Conservation (phyloP, 2,888 invertebrate species). For the Ernsta delagoae region DNA sequence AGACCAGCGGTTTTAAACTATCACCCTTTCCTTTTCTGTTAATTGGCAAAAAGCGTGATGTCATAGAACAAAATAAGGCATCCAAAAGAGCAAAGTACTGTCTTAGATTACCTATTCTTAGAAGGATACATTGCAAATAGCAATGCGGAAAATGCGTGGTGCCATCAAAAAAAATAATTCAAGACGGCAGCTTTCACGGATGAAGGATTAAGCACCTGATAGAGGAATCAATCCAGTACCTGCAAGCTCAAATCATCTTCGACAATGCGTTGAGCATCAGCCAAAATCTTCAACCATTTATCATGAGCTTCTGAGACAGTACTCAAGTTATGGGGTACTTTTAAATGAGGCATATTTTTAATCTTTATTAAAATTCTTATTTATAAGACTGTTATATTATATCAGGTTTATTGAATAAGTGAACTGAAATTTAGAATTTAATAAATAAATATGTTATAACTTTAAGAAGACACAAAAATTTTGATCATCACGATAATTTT, state of each 20-base stretch:
- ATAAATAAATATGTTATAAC: neutral
- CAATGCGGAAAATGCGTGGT: too few species aligned
- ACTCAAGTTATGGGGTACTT: constrained; percentile 14
- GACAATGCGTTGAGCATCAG: constrained; percentile 8
- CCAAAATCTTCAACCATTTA: constrained; percentile 36
- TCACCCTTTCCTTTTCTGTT: too few species aligned
- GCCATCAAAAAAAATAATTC: too few species aligned
- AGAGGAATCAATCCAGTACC: constrained; percentile 15
- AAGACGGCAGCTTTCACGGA: too few species aligned
- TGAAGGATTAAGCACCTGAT: too few species aligned
- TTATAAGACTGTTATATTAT: neutral
- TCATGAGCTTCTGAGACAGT: constrained; percentile 36
- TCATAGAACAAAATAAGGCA: too few species aligned
- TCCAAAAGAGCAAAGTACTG: too few species aligned
- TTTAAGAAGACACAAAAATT: neutral
- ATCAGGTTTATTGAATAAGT: neutral
- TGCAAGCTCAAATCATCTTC: constrained; percentile 31
- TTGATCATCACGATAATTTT: constrained; percentile 25
- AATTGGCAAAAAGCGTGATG: too few species aligned
- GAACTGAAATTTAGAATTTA: constrained; percentile 9
- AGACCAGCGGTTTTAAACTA: too few species aligned
- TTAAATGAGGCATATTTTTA: constrained; percentile 17
- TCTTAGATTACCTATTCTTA: too few species aligned
- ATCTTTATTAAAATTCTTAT: neutral
- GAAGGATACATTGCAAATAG: too few species aligned